phyloP scores from a whole-genome alignment of 2,797 vertebrate species.

The Alfaro cultratus region DNA sequence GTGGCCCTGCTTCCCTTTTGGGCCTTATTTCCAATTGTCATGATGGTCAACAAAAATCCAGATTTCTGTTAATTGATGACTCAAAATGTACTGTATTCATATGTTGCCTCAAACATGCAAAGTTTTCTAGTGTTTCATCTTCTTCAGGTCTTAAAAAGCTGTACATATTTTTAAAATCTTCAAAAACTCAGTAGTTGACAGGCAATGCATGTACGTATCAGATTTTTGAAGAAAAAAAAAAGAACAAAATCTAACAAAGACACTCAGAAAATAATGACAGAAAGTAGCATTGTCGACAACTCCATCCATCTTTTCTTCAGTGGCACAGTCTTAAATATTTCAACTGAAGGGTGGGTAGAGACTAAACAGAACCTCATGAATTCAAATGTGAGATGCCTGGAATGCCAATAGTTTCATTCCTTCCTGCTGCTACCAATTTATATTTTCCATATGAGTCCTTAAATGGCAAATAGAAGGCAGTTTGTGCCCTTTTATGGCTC shows the following conservation, averaged over 20 bases:
- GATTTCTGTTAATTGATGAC: neutral
- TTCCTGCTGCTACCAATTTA: conserved; percentile 82
- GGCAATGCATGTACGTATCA: conserved; percentile 12
- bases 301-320: conserved; percentile 58
- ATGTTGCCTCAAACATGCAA: neutral
- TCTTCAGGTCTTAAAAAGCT: neutral
- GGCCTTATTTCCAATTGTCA: neutral
- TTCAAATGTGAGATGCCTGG: conserved; percentile 68
- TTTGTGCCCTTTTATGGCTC: conserved; percentile 72
- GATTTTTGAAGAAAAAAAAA: conserved; percentile 1
- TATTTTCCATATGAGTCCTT: conserved; percentile 84
- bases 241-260: conserved; percentile 17
- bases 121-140: neutral
- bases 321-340: conserved; percentile 73
- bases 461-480: conserved; percentile 78
- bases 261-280: conserved; percentile 51
- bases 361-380: conserved; percentile 77
- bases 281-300: conserved; percentile 46
- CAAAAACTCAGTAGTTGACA: conserved; percentile 1
- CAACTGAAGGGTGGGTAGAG: conserved; percentile 67
- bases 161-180: neutral
- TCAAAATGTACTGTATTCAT: neutral
- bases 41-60: neutral
- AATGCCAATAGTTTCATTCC: conserved; percentile 76
- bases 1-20: no score